These are phyloP conservation scores for Stichopus horrens DNA, from an alignment of 53 echinoderm and acorn worm genomes.

Conservation along the genomic window DNA sequence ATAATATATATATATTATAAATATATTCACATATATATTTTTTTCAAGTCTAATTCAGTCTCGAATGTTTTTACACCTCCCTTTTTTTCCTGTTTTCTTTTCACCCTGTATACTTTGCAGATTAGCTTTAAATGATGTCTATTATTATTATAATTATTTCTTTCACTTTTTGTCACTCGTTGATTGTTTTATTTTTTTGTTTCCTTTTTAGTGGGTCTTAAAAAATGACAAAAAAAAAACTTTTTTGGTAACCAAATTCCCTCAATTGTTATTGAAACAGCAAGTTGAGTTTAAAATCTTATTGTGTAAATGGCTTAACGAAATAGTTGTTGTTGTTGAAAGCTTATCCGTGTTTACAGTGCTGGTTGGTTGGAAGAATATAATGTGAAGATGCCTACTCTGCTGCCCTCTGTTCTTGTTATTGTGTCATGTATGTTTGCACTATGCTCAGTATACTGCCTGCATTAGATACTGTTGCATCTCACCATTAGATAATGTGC, in stretches of 20 bases:
- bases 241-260: slow-evolving; percentile 40
- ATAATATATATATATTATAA: no score
- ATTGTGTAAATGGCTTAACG: slow-evolving; percentile 41
- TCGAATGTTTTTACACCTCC: slow-evolving; percentile 1
- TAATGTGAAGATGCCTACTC: slow-evolving; percentile 48
- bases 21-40: no score
- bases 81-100: not conserved
- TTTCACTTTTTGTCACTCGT: no score
- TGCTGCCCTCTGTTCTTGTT: not conserved
- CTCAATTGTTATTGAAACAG: slow-evolving; percentile 7
- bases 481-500: no score
- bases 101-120: slow-evolving; percentile 41
- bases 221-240: slow-evolving; percentile 6
- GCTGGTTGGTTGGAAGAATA: slow-evolving; percentile 47
- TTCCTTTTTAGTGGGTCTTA: slow-evolving; percentile 10
- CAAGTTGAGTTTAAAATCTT: slow-evolving; percentile 23
- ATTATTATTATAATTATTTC: not conserved
- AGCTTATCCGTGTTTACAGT: slow-evolving; percentile 47
- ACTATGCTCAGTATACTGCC: no score
- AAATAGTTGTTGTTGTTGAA: slow-evolving; percentile 34
- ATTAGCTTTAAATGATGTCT: slow-evolving; percentile 33
- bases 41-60: no score
- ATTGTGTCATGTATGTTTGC: not conserved
- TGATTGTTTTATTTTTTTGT: not conserved
- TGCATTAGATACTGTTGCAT: no score